Conservation (phyloP, 2,888 invertebrate species). For the Lordiphosa fenestrarum region DNA sequence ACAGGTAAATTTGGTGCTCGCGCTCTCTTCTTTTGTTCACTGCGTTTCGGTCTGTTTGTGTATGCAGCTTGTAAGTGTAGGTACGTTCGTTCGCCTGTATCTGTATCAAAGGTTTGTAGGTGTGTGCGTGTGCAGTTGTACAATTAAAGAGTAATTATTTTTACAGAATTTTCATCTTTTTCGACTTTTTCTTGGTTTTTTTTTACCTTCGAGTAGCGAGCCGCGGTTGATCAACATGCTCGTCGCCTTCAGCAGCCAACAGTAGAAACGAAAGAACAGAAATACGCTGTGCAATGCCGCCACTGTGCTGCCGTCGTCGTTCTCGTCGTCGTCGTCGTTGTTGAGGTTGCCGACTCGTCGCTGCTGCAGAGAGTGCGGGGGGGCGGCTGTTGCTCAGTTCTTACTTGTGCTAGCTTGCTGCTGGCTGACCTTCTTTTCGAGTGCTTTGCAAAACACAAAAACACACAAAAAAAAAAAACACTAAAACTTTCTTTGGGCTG, state of each 20-base stretch:
- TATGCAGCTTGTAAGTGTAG: conserved; percentile 5
- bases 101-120: background rate
- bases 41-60: conserved; percentile 10
- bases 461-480: conserved; percentile 3
- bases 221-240: conserved; percentile 68
- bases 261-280: conserved; percentile 59
- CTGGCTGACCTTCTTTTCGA: conserved; percentile 20
- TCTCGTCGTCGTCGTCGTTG: conserved; percentile 7
- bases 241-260: conserved; percentile 50
- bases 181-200: background rate
- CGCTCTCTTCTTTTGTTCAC: conserved; percentile 2
- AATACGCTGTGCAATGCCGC: conserved; percentile 57
- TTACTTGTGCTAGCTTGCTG: background rate
- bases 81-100: background rate
- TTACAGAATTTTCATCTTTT: background rate
- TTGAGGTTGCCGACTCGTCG: conserved; percentile 11
- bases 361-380: conserved; percentile 14
- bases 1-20: background rate
- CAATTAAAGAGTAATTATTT: conserved; percentile 12
- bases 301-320: conserved; percentile 29
- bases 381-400: conserved; percentile 12
- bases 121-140: conserved; percentile 7
- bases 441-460: conserved; percentile 1
- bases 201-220: conserved; percentile 62
- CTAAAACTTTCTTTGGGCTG: conserved; percentile 12